Base-by-base conservation (phyloP, 2,888 invertebrate species). In the Andrena bucephala region DNA sequence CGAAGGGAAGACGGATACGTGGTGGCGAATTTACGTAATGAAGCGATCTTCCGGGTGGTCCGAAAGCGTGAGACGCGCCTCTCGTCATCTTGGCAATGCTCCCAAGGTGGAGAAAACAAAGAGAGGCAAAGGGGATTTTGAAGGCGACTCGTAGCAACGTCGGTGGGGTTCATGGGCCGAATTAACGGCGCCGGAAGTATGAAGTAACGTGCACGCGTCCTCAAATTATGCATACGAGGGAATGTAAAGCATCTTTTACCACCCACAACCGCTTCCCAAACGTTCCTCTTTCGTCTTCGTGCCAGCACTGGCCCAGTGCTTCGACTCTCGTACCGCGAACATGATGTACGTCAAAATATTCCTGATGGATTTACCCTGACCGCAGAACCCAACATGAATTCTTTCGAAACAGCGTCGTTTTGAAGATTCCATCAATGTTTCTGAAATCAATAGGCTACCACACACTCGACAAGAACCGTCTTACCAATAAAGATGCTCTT, bases 41-140 rank as follows among this genome's bases (percentile, higher is more conserved):
- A 91, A 90, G 89, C 90, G 89, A 90, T 90, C 90, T 81, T 76
- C 87, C 87, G 90, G 91, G 91, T 91, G 92, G 92, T 92, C 92
- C 87, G 42, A 60, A 65, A 69, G 76, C 73, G 76, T 74, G 75
- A 84, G 80, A 71, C 79, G 65, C 59, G 69, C 68, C 72, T 62
- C 78, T 68, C 78, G 67, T 57, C 75, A 69, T 85, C 78, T 77
- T 85, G 85, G 79, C 82, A 81, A 81, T 78, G 72, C 70, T 86
- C 71, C 88, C 88, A 81, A 84, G 81, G 60, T 71, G 71, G 74
- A 83, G 74, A 79, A 86, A 80, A 79, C 76, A 87, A 89, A 83
- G 80, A 84, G 69, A 60, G 59, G 8, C 62, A 71, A 73, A 52
- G 69, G 29, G 79, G 71, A 77, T 70, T 59, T 78, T 60, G 78